Evolutionary conservation across 2,797 vertebrate species (phyloP).

Genomic region (Coregonus suidteri): DNA sequence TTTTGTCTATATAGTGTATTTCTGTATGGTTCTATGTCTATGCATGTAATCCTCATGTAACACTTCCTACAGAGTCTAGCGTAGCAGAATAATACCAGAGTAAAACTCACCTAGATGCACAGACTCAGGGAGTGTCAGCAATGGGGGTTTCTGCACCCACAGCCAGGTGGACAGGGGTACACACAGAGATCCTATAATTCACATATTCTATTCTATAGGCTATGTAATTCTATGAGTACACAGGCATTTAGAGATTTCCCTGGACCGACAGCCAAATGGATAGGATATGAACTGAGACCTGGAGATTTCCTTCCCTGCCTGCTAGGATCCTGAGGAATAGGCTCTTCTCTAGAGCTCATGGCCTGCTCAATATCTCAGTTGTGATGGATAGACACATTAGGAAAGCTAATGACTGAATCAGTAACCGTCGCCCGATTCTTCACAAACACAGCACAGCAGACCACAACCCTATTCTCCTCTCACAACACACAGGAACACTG

Average conservation of each 20-base stretch:
- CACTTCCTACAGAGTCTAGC: background rate
- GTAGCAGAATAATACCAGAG: background rate
- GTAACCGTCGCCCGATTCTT: constrained; percentile 15
- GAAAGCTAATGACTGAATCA: constrained; percentile 32
- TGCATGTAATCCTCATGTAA: too few relatives aligned
- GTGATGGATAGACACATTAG: constrained; percentile 31
- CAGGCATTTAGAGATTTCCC: background rate
- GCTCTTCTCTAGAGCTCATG: background rate
- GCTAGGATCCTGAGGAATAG: background rate
- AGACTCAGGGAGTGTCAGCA: background rate
- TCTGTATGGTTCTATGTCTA: too few relatives aligned
- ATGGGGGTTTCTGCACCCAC: background rate
- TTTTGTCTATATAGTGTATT: too few relatives aligned
- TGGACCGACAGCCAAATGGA: background rate
- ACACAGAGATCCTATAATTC: background rate
- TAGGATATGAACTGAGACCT: background rate
- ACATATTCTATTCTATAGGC: background rate
- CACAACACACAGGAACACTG: too few relatives aligned
- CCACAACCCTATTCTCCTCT: background rate
- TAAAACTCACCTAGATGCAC: background rate
- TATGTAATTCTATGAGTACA: background rate
- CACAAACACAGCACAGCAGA: background rate
- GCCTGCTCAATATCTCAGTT: background rate
- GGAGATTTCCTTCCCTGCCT: background rate
- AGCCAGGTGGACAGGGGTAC: background rate